A percentile compares a stretch with the other conserved stretches of the same genome.
phyloP scores from a whole-genome alignment of 2,888 invertebrate genomes.

The Amphiduros pacificus region DNA sequence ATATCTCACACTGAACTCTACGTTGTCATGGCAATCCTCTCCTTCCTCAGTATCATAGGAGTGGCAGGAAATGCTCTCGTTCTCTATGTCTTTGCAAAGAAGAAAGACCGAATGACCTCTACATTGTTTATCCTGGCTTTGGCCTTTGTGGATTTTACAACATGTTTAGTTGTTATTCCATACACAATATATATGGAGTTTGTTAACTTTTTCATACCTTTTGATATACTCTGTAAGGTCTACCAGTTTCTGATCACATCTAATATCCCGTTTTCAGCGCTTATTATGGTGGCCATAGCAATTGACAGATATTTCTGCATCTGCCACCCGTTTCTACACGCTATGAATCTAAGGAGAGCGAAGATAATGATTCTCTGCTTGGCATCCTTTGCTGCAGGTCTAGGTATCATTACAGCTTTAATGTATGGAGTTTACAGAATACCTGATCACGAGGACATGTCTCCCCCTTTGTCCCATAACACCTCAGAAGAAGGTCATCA shows the following conservation, averaged over 20 bases:
- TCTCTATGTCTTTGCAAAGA: conserved; percentile 50
- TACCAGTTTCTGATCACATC: conserved; percentile 50
- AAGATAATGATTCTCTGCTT: conserved; percentile 38
- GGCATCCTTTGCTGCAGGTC: conserved; percentile 36
- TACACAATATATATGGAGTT: conserved; percentile 48
- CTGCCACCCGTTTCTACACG: conserved; percentile 48
- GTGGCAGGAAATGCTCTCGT: conserved; percentile 52
- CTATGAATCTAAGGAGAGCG: conserved; percentile 38
- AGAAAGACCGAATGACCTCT: conserved; percentile 50
- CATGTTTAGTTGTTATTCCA: conserved; percentile 50
- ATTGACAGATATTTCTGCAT: conserved; percentile 48
- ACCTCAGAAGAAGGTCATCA: no score
- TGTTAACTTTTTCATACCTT: conserved; percentile 36
- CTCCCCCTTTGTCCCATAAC: neutral
- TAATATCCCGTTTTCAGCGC: conserved; percentile 49
- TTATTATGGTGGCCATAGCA: conserved; percentile 46
- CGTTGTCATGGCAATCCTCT: conserved; percentile 42
- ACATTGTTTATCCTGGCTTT: conserved; percentile 51
- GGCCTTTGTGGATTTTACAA: conserved; percentile 50
- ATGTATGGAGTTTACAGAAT: conserved; percentile 36
- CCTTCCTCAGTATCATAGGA: conserved; percentile 45
- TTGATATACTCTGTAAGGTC: conserved; percentile 43
- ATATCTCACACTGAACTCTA: conserved; percentile 23
- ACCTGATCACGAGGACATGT: neutral
- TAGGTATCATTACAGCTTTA: conserved; percentile 44